Evolutionary conservation across 2,797 vertebrate genomes (phyloP), one percentile per base, ranked within the genome.

Genomic region (Anguilla marmorata): DNA sequence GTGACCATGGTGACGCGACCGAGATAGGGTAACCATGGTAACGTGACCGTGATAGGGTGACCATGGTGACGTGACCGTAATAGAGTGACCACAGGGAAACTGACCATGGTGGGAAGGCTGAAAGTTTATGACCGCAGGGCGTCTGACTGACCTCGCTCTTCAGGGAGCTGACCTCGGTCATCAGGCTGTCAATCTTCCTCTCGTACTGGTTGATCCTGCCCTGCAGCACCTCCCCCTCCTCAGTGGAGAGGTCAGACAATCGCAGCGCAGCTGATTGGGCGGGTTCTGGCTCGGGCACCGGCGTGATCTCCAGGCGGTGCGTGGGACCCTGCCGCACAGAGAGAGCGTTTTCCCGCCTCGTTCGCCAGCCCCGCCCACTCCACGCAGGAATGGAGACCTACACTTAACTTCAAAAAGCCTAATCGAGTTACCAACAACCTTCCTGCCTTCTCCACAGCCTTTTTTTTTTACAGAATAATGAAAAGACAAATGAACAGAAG

Each of bases 191-290:
- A 12, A 97, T 95, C 92, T 96, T 96, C 94, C 95, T 96, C 41
- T 96, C 96, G 0, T 96, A 97, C 86, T 90, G 89, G 8, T 95
- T 94, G 56, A 96, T 94, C 72, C 94, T 95, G 91, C 92, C 90
- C 82, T 91, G 93, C 50, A 92, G 50, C 30, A 89, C 87, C 0
- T 94, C 96, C 0, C 95, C 96, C 0, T 97, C 96, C 0, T 97
- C 96, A 0, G 95, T 95, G 3, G 97, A 97, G 37, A 97, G 94
- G 89, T 97, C 97, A 1, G 96, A 95, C 88, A 96, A 90, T 74
- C 89, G 94, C 90, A 97, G 89, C 0, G 95, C 94, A 37, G 74
- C 33, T 0, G 96, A 94, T 56, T 95, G 91, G 85, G 95, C 90
- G 86, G 93, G 94, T 33, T 96, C 96, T 6, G 92, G 93, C 66